Evolutionary conservation across 2,113 vertebrate genomes (phyloP), one percentile per base, ranked within the genome.

Genomic region (Paradisaea rubra): DNA sequence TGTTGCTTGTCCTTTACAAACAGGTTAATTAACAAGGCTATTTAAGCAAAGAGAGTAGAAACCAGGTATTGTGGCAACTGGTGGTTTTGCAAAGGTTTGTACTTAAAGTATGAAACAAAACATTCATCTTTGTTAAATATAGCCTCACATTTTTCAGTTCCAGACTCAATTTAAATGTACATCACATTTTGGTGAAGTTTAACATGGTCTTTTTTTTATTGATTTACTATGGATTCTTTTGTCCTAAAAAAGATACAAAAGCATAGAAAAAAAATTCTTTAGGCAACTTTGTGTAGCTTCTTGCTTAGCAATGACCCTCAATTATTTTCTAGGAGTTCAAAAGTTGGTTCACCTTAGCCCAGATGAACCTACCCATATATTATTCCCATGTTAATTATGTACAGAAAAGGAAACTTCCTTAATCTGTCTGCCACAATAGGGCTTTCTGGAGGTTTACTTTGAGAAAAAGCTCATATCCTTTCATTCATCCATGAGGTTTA

Each of bases 371-470:
- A 59, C 10, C 30, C 45, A 19, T 87, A 52, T 83, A 76, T 81
- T 86, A 52, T 79, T 89, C 15, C 52, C 68, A 54, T 57, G 47
- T 86, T 94, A 82, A 57, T 85, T 93, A 65, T 25, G 37, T 35
- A 47, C 64, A 93, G 85, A 93, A 93, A 93, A 95, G 63, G 71
- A 93, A 92, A 91, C 27, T 95, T 83, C 47, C 68, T 86, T 80
- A 70, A 86, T 80, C 59, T 80, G 5, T 39, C 54, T 86, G 42
- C 50, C 47, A 77, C 70, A 89, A 70, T 63, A 74, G 50, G 20
- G 31, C 13, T 93, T 94, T 72, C 64, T 88, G 72, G 35, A 93
- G 57, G 54, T 73, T 95, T 97, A 71, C 91, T 94, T 82, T 93
- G 59, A 94, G 88, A 74, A 68, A 78, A 89, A 91, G 19, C 71